Evolutionary conservation across 2,797 vertebrate species (phyloP), one percentile per base, ranked within the genome.

Genomic region (Microcaecilia unicolor): DNA sequence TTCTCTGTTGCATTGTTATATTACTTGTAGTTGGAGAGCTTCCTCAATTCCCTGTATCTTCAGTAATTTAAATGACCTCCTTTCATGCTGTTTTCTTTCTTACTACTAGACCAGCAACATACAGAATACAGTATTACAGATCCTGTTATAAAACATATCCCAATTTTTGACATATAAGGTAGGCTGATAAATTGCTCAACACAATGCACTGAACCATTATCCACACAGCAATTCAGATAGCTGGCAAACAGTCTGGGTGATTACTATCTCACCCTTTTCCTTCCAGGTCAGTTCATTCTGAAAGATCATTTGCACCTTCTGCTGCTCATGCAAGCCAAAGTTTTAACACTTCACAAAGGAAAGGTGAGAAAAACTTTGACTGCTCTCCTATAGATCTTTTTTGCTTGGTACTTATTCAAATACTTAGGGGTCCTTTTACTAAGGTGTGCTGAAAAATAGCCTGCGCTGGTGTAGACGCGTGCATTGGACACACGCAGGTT

Each of bases 251-350:
- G 16, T 29, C 30, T 41, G 32, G 44, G 24, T 67, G 32, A 48
- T 61, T 56, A 41, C 53, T 51, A 51, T 27, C 15, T 41, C 30
- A 54, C 28, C 13, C 8, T 47, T 46, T 48, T 56, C 16, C 26
- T 63, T 58, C 33, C 55, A 72, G 54, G 48, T 60, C 42, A 63
- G 51, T 67, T 56, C 61, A 59, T 61, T 49, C 31, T 57, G 21
- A 31, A 44, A 43, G 32, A 41, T 30, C 31, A 54, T 61, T 71
- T 70, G 64, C 13, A 53, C 46, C 32, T 54, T 47, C 31, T 52
- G 37, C 2, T 8, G 10, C 31, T 18, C 52, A 7, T 51, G 33
- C 43, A 60, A 54, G 49, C 20, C 29, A 37, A 46, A 43, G 30
- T 35, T 52, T 48, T 54, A 54, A 57, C n/a, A 62, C 47, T 55